phyloP scores from a whole-genome alignment of 37 sponge, comb jelly and placozoan species.

The Aphrocallistes beatrix region DNA sequence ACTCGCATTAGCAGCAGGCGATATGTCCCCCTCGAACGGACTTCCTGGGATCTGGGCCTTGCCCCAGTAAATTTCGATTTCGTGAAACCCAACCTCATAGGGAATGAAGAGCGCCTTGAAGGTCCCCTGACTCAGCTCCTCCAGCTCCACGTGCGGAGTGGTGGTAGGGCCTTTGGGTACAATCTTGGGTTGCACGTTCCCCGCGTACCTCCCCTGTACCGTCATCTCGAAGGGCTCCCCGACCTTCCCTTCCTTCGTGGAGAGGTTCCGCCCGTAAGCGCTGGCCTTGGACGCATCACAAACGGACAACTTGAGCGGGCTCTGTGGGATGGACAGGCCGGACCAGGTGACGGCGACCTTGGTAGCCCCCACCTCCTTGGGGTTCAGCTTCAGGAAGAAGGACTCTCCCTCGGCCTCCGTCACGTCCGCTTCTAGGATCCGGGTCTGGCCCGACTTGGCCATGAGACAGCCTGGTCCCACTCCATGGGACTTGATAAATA shows the following conservation, averaged over 20 bases:
- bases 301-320: slow-evolving; percentile 46
- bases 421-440: background rate
- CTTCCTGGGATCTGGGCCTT: slow-evolving; percentile 33
- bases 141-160: slow-evolving; percentile 9
- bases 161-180: slow-evolving; percentile 21
- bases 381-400: slow-evolving; percentile 12
- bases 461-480: slow-evolving; percentile 23
- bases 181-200: slow-evolving; percentile 31
- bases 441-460: background rate
- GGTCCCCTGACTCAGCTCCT: background rate
- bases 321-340: slow-evolving; percentile 17
- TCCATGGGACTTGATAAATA: slow-evolving; percentile 24
- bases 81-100: slow-evolving; percentile 40
- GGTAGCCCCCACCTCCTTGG: slow-evolving; percentile 27
- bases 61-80: slow-evolving; percentile 36
- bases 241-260: slow-evolving; percentile 39
- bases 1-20: slow-evolving; percentile 48
- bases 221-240: slow-evolving; percentile 31
- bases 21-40: slow-evolving; percentile 47
- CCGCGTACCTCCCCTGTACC: slow-evolving; percentile 40
- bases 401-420: background rate
- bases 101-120: slow-evolving; percentile 15
- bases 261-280: slow-evolving; percentile 42
- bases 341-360: slow-evolving; percentile 45
- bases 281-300: slow-evolving; percentile 58